Evolutionary conservation across 2,797 vertebrate species (phyloP).

Genomic region (Gallirallus australis): DNA sequence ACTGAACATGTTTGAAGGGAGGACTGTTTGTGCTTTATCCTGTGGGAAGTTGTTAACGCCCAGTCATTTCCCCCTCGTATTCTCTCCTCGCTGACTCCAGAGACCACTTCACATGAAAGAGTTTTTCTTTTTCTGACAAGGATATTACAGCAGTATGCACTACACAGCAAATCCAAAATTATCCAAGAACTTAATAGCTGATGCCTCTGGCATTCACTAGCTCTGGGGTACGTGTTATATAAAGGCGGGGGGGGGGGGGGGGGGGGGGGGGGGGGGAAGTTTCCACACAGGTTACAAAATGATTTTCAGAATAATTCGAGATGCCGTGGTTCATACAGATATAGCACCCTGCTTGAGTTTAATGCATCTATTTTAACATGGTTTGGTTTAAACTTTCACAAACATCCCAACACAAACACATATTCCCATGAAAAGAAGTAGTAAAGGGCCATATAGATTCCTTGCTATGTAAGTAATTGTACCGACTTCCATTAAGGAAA

Average conservation of each 20-base stretch:
- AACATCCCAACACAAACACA: not conserved
- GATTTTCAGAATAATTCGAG: not conserved
- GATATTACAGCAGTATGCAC: not conserved
- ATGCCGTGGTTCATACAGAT: not conserved
- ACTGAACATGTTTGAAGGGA: not conserved
- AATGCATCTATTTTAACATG: not conserved
- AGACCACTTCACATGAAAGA: not conserved
- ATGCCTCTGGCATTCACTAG: not conserved
- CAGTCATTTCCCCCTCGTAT: not conserved
- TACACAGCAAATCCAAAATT: not conserved
- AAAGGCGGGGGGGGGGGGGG: fast-evolving
- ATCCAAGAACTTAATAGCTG: not conserved
- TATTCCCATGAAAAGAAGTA: not conserved
- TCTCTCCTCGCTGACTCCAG: not conserved
- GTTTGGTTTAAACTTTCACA: not conserved
- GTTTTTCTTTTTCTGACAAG: not conserved
- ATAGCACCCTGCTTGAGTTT: not conserved
- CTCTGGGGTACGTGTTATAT: not conserved
- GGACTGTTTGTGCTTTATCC: not conserved
- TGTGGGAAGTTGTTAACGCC: slow-evolving; percentile 45
- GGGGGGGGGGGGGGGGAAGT: not conserved
- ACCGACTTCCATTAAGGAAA: not conserved
- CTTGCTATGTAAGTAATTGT: not conserved
- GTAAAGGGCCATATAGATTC: not conserved
- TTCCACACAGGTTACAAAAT: not conserved